Evolutionary conservation across 1,140 invertebrate genomes (phyloP).

Genomic region (Lordiphosa stackelbergi): DNA sequence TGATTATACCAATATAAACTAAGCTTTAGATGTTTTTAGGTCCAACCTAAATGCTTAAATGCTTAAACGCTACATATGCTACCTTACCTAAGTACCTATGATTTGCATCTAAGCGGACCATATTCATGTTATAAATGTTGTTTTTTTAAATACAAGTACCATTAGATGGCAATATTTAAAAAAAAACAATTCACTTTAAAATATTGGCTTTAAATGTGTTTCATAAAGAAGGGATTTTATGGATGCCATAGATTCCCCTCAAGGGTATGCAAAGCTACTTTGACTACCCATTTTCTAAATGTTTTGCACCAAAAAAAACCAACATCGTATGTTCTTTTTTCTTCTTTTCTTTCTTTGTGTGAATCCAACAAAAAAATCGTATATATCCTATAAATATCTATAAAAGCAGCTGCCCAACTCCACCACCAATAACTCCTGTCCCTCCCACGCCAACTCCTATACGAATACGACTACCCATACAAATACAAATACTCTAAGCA

Average conservation of each 20-base stretch:
- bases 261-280: conserved; percentile 4
- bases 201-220: conserved; percentile 11
- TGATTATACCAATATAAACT: conserved; percentile 7
- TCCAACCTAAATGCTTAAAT: conserved; percentile 18
- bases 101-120: conserved; percentile 10
- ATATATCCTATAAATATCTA: conserved; percentile 21
- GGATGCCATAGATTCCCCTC: background rate
- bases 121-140: conserved; percentile 23
- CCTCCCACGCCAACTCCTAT: conserved; percentile 37
- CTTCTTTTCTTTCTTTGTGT: conserved; percentile 71
- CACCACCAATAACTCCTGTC: conserved; percentile 43
- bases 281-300: conserved; percentile 4
- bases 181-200: background rate
- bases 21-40: conserved; percentile 35
- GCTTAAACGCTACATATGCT: conserved; percentile 25
- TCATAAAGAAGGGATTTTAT: background rate
- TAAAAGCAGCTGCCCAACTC: conserved; percentile 29
- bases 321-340: conserved; percentile 63
- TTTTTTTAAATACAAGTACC: conserved; percentile 2
- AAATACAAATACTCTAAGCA: conserved; percentile 47
- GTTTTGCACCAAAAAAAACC: conserved; percentile 46
- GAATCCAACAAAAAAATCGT: conserved; percentile 25
- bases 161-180: conserved; percentile 3
- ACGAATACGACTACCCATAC: conserved; percentile 26
- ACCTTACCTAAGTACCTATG: conserved; percentile 2